These are phyloP conservation scores for Caprella mutica DNA, from an alignment of 2,888 invertebrate genomes.

Conservation along the genomic window DNA sequence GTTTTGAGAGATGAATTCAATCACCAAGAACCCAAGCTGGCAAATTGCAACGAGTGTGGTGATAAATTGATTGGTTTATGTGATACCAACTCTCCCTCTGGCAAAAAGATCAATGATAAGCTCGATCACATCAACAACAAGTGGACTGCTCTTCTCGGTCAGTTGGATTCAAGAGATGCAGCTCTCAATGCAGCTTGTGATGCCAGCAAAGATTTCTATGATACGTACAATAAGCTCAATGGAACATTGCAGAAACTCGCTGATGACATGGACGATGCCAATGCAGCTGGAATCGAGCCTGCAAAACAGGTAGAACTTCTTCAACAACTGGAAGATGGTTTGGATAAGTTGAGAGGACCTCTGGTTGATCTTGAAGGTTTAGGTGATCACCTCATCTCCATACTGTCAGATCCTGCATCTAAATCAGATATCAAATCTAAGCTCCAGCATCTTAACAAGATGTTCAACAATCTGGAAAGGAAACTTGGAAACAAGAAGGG, in stretches of 20 bases:
- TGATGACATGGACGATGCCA: slow-evolving; percentile 70
- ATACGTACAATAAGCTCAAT: slow-evolving; percentile 65
- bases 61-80: slow-evolving; percentile 29
- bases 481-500: slow-evolving; percentile 80
- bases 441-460: slow-evolving; percentile 69
- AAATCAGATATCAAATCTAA: slow-evolving; percentile 82
- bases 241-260: slow-evolving; percentile 78
- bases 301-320: slow-evolving; percentile 77
- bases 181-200: slow-evolving; percentile 83
- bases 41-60: slow-evolving; percentile 39
- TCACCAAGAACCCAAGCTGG: slow-evolving; percentile 77
- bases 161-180: slow-evolving; percentile 75
- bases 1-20: slow-evolving; percentile 90
- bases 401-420: slow-evolving; percentile 78
- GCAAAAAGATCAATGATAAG: slow-evolving; percentile 55
- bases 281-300: slow-evolving; percentile 59
- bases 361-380: slow-evolving; percentile 79
- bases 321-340: slow-evolving; percentile 69
- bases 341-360: slow-evolving; percentile 77
- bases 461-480: slow-evolving; percentile 76
- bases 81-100: slow-evolving; percentile 24
- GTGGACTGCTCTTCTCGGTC: slow-evolving; percentile 70
- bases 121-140: slow-evolving; percentile 54
- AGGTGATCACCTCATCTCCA: slow-evolving; percentile 70
- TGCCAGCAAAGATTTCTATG: slow-evolving; percentile 84